Evolutionary conservation across 2,888 invertebrate species (phyloP).

Genomic region (Dryobotodes eremita): DNA sequence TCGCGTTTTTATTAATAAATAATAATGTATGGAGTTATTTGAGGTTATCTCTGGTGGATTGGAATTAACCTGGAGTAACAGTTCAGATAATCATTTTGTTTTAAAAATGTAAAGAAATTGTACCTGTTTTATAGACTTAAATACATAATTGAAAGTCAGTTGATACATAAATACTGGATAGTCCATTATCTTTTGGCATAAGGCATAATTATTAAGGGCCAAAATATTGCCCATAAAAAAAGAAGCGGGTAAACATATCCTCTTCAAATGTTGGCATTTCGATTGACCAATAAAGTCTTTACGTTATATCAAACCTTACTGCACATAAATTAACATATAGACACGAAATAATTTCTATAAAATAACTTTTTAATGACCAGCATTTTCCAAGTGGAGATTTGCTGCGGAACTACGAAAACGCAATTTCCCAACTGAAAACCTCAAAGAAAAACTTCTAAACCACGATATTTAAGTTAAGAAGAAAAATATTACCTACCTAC

Average conservation of each 20-base stretch:
- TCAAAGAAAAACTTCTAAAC: slow-evolving; percentile 31
- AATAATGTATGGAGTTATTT: background rate
- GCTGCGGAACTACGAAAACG: background rate
- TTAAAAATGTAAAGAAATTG: background rate
- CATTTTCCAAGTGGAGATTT: background rate
- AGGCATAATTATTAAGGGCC: background rate
- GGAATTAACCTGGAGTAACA: background rate
- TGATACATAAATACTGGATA: background rate
- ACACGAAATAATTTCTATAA: background rate
- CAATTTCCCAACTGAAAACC: background rate
- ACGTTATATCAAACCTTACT: background rate
- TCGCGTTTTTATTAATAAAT: background rate
- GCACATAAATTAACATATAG: background rate
- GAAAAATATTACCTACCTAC: slow-evolving; percentile 27
- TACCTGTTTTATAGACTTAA: background rate
- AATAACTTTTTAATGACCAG: background rate
- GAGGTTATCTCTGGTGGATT: background rate
- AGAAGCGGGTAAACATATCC: background rate
- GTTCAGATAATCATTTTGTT: background rate
- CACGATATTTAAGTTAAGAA: background rate
- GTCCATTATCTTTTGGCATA: background rate
- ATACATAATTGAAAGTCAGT: background rate
- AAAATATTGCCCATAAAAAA: background rate
- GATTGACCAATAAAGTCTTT: background rate
- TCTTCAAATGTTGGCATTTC: background rate